Evolutionary conservation across 2,888 invertebrate genomes (phyloP), one percentile per base, ranked within the genome.

Genomic region (Papilio gigon): DNA sequence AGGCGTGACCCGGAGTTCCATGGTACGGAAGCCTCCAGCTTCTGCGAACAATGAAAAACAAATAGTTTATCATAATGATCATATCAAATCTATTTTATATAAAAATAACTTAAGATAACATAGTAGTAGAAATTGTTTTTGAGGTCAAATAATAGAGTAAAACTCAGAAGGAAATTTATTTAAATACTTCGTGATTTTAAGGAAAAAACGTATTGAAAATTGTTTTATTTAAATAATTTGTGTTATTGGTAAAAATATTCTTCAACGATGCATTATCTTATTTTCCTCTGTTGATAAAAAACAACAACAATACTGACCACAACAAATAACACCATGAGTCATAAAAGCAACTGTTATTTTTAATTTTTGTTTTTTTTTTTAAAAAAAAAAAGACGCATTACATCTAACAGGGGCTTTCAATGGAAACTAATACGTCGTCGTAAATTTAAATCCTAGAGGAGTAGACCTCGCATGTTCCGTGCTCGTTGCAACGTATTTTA

Each of bases 1-100:
- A 14, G 96, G 96, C 74, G 93, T 93, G 77, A 96, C 94, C 74
- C 93, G 93, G 76, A 96, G 93, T 79, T 93, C 94, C 75, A 96
- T 95, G 87, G 96, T 94, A 81, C 94, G 94, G 80, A 96, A 92
- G 76, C 95, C 93, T 65, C 93, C 93, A 33, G 94, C 94, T 84
- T 93, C 95, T 92, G 84, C 65, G 70, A 75, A 83, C 79, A 85
- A 87, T 70, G 65, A 71, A 59, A 70, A 12, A 30, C 17, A 8
- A 12, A 25, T 8, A 20, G 20, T 37, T 12, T 20, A 60, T 17
- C 42, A 2, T 42, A 42, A 27, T 61, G 11, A n/a, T 11, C 3
- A 37, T 37, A 9, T 12, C 14, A 37, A 12, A 37, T n/a, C n/a
- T 12, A 9, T 9, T 37, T 11, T 11, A 12, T 12, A 37, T 37